These are phyloP conservation scores for Arnoldichthys spilopterus DNA, from an alignment of 2,797 vertebrate genomes.

Conservation along the genomic window DNA sequence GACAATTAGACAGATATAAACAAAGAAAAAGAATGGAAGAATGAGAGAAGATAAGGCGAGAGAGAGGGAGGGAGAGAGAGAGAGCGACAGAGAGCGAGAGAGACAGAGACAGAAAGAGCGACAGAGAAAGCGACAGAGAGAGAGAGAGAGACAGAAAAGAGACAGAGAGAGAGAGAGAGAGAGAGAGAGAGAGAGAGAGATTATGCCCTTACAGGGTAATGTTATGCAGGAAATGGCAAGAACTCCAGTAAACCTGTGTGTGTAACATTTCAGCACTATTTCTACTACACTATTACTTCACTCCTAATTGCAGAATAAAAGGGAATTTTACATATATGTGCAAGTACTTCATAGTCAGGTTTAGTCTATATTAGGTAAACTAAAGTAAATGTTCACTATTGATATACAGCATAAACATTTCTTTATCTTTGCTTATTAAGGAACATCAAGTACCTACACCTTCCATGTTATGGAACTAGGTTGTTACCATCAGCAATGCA, in stretches of 20 bases:
- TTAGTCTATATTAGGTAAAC: not conserved
- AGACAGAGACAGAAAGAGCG: too few species aligned
- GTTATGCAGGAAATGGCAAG: not conserved
- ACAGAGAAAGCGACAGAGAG: too few species aligned
- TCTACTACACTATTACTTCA: not conserved
- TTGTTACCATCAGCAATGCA: too few species aligned
- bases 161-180: too few species aligned
- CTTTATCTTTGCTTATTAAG: not conserved
- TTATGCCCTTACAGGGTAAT: not conserved
- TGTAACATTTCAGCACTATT: not conserved
- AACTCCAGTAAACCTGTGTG: not conserved
- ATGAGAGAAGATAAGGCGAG: not conserved
- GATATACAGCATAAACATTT: too few species aligned
- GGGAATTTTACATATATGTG: not conserved
- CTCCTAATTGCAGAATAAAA: not conserved
- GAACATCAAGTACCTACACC: not conserved
- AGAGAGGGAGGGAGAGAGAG: too few species aligned
- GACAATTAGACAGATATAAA: not conserved
- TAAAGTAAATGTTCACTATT: too few species aligned
- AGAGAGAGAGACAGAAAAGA: not conserved
- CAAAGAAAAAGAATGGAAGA: not conserved
- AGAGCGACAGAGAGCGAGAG: not conserved
- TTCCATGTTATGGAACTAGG: not conserved
- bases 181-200: not conserved
- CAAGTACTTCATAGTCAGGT: not conserved